Evolutionary conservation across 2,888 invertebrate species (phyloP), one percentile per base, ranked within the genome.

Genomic region (Osmoderma eremita): DNA sequence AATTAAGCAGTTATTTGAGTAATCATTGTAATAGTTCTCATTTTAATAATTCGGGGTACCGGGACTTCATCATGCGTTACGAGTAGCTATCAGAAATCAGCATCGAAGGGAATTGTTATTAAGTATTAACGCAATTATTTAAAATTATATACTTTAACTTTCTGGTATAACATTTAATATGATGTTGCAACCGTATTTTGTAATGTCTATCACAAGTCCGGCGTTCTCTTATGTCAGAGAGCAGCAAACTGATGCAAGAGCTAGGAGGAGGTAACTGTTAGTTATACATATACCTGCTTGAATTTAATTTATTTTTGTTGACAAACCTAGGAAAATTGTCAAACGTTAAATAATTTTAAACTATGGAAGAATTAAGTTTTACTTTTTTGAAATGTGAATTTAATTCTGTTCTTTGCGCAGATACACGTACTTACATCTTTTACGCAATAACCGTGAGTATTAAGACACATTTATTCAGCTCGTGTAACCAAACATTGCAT

Each of bases 1-100:
- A 64, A 64, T 64, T 64, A 64, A 64, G 64, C 53, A 13, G 53
- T 64, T 51, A 42, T 51, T 22, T 45, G 64, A 53, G 41, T 64
- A 53, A 64, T 53, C 17, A 53, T 42, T 22, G 51, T 63, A 42
- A 53, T 53, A 53, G 53, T 53, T 17, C 30, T 13, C 64, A 53
- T 53, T 64, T 64, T 42, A 62, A 62, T 62, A 64, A 53, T 64
- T 20, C 15, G 15, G 64, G 22, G 24, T 36, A 30, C 51, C 18
- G 41, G 10, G 53, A 51, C 42, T 63, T 41, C 53, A 63, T 63
- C 63, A 45, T 51, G 50, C 17, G 12, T 41, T 50, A 38, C 18
- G 36, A 50, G 45, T 42, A 5, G 3, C 8, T 30, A 61, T 45
- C 58, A 17, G 41, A n/a, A 51, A 24, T 41, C 41, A 24, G 17